Percentiles rank a stretch among this genome's conserved stretches.
Conservation (phyloP, 2,888 invertebrate genomes). For the Acleris emargana region DNA sequence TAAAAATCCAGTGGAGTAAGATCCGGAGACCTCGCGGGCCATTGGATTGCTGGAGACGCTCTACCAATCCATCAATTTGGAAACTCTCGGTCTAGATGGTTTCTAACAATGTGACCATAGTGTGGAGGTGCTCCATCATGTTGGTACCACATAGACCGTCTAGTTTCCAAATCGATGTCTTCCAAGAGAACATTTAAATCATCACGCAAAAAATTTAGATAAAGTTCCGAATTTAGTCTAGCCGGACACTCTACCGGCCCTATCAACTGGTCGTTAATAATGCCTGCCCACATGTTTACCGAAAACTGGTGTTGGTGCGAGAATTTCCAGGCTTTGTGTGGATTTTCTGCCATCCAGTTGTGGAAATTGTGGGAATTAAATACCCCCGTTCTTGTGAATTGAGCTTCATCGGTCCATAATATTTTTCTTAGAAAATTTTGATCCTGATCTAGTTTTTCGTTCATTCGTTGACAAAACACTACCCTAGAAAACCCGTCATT, state of each 20-base stretch:
- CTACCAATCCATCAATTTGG: not conserved
- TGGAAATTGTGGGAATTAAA: constrained; percentile 12
- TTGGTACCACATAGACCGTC: constrained; percentile 10
- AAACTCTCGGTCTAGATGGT: not conserved
- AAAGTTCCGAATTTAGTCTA: constrained; percentile 3
- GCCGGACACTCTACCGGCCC: not conserved
- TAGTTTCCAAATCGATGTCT: constrained; percentile 13
- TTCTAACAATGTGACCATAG: not conserved
- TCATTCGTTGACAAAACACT: constrained; percentile 2
- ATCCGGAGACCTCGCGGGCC: not conserved
- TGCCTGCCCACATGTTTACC: not conserved
- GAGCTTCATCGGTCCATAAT: not conserved
- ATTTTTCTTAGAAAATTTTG: not conserved
- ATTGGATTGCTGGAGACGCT: not conserved
- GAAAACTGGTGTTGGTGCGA: constrained; percentile 11
- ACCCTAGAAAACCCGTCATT: constrained; percentile 2
- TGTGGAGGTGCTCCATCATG: constrained; percentile 10
- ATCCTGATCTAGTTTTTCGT: too few relatives aligned
- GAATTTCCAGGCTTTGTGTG: constrained; percentile 1
- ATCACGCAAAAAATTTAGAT: constrained; percentile 12
- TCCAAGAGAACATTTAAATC: constrained; percentile 5
- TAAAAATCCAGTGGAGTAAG: constrained; percentile 2
- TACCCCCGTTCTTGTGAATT: constrained; percentile 5
- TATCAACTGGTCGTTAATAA: not conserved
- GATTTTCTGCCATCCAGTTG: constrained; percentile 9